phyloP scores from a whole-genome alignment of 1,140 invertebrate genomes.

The Brachionus plicatilis region DNA sequence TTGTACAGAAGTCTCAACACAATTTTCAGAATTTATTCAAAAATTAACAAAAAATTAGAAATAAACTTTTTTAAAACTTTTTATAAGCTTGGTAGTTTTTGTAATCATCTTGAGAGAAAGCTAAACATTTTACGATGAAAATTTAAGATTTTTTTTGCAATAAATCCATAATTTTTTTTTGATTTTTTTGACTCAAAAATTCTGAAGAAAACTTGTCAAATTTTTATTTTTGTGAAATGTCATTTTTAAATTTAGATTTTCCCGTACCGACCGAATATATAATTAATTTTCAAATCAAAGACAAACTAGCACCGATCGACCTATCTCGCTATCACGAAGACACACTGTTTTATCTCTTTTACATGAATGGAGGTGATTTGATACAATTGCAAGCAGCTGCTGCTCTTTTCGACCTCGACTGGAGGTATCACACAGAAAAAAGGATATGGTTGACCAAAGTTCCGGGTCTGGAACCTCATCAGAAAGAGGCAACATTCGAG shows the following conservation, averaged over 20 bases:
- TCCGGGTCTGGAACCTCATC: slow-evolving; percentile 78
- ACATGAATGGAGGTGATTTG: slow-evolving; percentile 94
- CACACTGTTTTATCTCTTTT: slow-evolving; percentile 97
- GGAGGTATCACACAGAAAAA: slow-evolving; percentile 98
- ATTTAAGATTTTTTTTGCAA: no score
- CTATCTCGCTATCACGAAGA: slow-evolving; percentile 96
- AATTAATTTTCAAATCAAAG: slow-evolving; percentile 68
- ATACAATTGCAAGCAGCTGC: slow-evolving; percentile 89
- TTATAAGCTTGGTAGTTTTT: no score
- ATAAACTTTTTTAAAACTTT: no score
- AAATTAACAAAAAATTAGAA: no score
- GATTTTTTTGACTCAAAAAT: no score
- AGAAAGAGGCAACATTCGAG: slow-evolving; percentile 91
- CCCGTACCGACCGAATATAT: slow-evolving; percentile 97
- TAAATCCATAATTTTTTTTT: no score
- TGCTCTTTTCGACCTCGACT: slow-evolving; percentile 95
- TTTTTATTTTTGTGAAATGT: background rate
- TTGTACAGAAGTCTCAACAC: background rate
- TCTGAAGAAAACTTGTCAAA: no score
- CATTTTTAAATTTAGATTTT: slow-evolving; percentile 64
- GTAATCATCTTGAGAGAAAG: no score
- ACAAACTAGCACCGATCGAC: slow-evolving; percentile 78
- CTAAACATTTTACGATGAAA: no score
- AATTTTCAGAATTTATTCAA: no score
- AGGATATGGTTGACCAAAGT: slow-evolving; percentile 98